Base-by-base conservation (phyloP, 92 coral and sea anemone species). In the Micromussa lordhowensis region DNA sequence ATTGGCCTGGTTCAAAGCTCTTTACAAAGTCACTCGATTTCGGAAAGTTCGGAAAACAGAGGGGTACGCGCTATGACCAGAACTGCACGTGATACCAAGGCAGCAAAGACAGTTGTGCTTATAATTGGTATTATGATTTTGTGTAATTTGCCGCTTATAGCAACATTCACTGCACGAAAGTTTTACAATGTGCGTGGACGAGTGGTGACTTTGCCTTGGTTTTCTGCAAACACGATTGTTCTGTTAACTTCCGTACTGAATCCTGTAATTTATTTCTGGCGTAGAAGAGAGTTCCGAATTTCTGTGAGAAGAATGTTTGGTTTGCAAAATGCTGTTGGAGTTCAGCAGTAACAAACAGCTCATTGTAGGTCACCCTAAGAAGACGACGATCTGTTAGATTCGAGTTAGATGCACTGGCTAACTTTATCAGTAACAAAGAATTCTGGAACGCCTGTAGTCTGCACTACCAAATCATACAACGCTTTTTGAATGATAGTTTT, bases 211-310 rank as follows among this genome's bases (percentile, higher is more conserved):
- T 31, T 90, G 22, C 31, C 75, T 49, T 90, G 93, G 93, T 48
- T 90, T 32, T 73, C 81, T 19, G 74, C 93, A 28, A 87, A 90
- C 90, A 87, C 93, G 0, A 22, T 87, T 5, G 89, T 72, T 49
- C 73, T 90, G 15, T 15, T 76, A 18, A 85, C 87, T 34, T 63
- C 93, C 17, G 24, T 78, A n/a, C 53, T 90, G 31, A 73, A 90
- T 70, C 93, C 93, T 13, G 64, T 90, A 15, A 54, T 87, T 54
- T 90, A 86, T 68, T 90, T 88, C 36, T 90, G 93, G 93, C 89
- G 77, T 57, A 86, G 53, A 66, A 77, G 91, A 24, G 91, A 90
- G 68, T 54, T 90, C 26, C 59, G 88, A 66, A n/a, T 30, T 32
- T 61, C 88, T 21, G 61, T 75, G 5, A 75, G 66, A 63, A 76